These are phyloP conservation scores for Eptatretus atami DNA, from an alignment of 2,797 vertebrate genomes.

Conservation along the genomic window DNA sequence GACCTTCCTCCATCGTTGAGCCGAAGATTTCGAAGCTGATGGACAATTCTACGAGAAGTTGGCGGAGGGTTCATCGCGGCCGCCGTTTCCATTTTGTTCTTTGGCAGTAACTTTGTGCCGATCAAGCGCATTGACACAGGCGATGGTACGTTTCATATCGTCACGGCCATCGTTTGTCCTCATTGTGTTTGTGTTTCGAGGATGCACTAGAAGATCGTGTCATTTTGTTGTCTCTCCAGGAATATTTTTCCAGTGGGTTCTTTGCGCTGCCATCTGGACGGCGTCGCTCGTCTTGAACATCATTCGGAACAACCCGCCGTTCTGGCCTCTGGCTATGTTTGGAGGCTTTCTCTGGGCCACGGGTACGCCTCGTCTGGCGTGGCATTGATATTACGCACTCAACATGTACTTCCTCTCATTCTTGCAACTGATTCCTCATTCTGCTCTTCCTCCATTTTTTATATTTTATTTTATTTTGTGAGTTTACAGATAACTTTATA, in stretches of 20 bases:
- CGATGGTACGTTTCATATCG: slow-evolving; percentile 25
- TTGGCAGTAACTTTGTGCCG: slow-evolving; percentile 47
- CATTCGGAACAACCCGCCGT: slow-evolving; percentile 27
- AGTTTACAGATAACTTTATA: too few relatives aligned
- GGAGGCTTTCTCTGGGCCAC: slow-evolving; percentile 64
- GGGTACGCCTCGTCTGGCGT: slow-evolving; percentile 20
- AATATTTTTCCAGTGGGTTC: slow-evolving; percentile 78
- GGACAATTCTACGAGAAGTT: slow-evolving; percentile 11
- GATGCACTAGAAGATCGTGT: too few relatives aligned
- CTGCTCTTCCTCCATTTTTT: too few relatives aligned
- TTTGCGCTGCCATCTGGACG: slow-evolving; percentile 40
- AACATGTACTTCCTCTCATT: too few relatives aligned
- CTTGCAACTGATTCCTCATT: too few relatives aligned
- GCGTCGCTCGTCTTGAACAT: slow-evolving; percentile 31
- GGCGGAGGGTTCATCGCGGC: slow-evolving; percentile 25
- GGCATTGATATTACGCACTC: background rate
- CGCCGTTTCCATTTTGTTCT: slow-evolving; percentile 25
- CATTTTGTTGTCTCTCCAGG: slow-evolving; percentile 18
- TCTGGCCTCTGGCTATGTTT: slow-evolving; percentile 52
- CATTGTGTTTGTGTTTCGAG: too few relatives aligned
- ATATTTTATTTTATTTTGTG: too few relatives aligned
- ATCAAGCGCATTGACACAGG: slow-evolving; percentile 47
- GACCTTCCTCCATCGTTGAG: too few relatives aligned
- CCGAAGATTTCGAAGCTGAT: too few relatives aligned
- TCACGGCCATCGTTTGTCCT: too few relatives aligned